Evolutionary conservation across 2,888 invertebrate species (phyloP).

Genomic region (Entomobrya proxima): DNA sequence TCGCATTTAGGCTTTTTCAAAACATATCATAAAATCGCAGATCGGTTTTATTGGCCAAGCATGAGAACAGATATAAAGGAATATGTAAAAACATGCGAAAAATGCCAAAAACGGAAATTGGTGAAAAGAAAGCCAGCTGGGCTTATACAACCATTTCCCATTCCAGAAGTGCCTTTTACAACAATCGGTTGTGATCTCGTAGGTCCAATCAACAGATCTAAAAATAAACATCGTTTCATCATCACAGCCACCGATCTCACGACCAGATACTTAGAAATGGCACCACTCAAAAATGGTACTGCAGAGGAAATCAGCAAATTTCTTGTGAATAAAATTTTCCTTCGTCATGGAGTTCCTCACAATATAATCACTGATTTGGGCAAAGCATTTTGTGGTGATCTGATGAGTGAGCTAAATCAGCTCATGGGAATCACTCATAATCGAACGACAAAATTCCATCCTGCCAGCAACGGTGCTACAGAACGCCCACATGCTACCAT

Average conservation of each 20-base stretch:
- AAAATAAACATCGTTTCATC: neutral
- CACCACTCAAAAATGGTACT: neutral
- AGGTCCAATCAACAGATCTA: conserved; percentile 3
- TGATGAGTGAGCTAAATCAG: neutral
- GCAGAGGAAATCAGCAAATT: neutral
- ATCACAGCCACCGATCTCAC: neutral
- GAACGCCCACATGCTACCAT: conserved; percentile 4
- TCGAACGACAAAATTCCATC: neutral
- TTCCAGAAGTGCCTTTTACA: neutral
- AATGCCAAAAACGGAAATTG: neutral
- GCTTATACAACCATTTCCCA: neutral
- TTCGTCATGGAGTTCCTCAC: neutral
- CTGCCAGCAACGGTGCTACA: neutral
- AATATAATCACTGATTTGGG: no score
- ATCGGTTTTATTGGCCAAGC: no score
- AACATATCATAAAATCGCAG: no score
- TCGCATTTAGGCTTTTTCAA: no score
- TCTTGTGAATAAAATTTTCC: neutral
- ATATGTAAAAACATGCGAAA: no score
- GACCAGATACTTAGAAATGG: neutral
- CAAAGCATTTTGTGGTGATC: neutral
- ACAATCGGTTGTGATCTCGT: neutral
- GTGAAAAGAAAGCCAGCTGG: neutral
- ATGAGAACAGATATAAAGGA: no score
- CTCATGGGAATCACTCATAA: neutral